Conservation (phyloP, 1,140 invertebrate species). For the Dysdera silvatica region DNA sequence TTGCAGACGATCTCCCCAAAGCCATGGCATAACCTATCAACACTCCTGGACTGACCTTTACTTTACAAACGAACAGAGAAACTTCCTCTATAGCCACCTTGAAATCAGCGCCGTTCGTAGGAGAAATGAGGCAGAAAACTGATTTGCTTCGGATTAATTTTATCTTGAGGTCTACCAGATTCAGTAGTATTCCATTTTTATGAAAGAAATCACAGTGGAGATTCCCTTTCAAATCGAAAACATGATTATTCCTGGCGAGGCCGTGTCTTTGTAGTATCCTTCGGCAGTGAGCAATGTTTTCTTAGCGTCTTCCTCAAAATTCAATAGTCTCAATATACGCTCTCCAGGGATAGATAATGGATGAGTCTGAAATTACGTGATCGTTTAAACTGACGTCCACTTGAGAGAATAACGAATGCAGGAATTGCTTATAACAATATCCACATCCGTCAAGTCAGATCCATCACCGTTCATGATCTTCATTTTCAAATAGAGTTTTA, state of each 20-base stretch:
- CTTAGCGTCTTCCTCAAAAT: background rate
- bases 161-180: conserved; percentile 7
- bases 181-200: background rate
- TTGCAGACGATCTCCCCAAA: conserved; percentile 4
- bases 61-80: background rate
- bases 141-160: conserved; percentile 11
- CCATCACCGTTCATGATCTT: background rate
- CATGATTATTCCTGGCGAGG: background rate
- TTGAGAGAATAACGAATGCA: too few relatives aligned
- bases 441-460: too few relatives aligned
- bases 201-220: background rate
- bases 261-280: conserved; percentile 5
- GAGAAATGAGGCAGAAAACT: conserved; percentile 4
- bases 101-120: background rate
- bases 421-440: too few relatives aligned
- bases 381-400: conserved; percentile 6
- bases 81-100: background rate
- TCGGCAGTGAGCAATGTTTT: background rate
- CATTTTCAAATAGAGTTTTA: background rate
- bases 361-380: background rate
- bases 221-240: background rate
- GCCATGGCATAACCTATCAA: background rate
- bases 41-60: background rate
- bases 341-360: conserved; percentile 1
- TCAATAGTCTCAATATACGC: conserved; percentile 5